These are phyloP conservation scores for Epistrophe grossulariae DNA, from an alignment of 2,888 invertebrate species.

Conservation along the genomic window DNA sequence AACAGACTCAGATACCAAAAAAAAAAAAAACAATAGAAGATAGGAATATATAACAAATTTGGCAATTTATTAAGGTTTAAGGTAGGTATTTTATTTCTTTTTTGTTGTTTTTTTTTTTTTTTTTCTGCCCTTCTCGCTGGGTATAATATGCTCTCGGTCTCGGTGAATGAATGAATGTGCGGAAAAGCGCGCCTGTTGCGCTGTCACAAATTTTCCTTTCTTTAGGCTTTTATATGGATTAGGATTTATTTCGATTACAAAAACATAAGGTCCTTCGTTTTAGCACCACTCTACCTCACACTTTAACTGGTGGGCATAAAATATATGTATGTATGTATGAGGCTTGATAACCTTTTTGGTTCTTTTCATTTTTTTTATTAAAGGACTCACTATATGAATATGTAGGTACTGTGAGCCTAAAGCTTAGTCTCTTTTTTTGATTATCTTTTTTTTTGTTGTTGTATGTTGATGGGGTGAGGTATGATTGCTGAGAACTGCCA, in stretches of 20 bases:
- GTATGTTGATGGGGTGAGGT: background rate
- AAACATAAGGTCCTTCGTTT: constrained; percentile 32
- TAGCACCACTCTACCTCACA: constrained; percentile 16
- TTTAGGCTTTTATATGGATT: constrained; percentile 31
- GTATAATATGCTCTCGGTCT: too few species aligned
- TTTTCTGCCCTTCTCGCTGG: background rate
- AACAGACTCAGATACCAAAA: constrained; percentile 16
- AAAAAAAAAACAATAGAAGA: constrained; percentile 54
- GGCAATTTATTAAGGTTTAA: constrained; percentile 55
- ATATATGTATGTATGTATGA: constrained; percentile 4
- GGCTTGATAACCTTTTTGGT: too few species aligned
- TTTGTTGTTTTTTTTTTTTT: too few species aligned
- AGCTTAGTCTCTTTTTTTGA: constrained; percentile 7
- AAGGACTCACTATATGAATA: background rate
- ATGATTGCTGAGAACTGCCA: background rate
- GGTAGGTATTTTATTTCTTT: background rate
- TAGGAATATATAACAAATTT: constrained; percentile 58
- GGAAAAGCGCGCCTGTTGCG: constrained; percentile 61
- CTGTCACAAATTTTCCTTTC: constrained; percentile 40
- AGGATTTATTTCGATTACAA: constrained; percentile 66
- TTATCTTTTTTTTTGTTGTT: background rate
- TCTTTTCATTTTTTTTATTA: background rate
- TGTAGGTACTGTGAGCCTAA: background rate
- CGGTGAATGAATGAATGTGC: background rate
- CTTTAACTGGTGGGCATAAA: constrained; percentile 11